Percentiles rank a stretch among this genome's conserved stretches.
phyloP scores from a whole-genome alignment of 2,797 vertebrate genomes.

The Saguinus oedipus region DNA sequence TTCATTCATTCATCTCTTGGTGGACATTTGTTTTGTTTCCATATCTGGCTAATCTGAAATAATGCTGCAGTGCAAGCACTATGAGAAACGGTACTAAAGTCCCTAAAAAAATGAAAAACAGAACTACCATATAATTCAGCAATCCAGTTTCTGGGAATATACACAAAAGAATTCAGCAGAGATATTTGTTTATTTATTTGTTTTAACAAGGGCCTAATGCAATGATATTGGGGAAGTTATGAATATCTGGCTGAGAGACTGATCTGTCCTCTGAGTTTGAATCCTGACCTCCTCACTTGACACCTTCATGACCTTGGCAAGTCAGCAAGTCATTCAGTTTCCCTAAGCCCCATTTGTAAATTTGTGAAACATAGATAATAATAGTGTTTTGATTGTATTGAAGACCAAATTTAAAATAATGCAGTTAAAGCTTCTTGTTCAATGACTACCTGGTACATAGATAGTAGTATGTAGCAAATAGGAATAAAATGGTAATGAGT shows the following conservation, averaged over 20 bases:
- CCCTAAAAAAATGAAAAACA: neutral
- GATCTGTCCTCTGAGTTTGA: neutral
- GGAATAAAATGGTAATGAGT: neutral
- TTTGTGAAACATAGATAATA: neutral
- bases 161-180: neutral
- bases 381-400: neutral
- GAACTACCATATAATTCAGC: neutral
- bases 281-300: neutral
- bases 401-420: neutral
- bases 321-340: neutral
- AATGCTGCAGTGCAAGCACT: neutral
- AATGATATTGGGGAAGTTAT: neutral
- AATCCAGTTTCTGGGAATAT: neutral
- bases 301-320: neutral
- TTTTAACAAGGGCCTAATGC: neutral
- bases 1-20: neutral
- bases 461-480: neutral
- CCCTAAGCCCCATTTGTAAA: neutral
- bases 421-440: neutral
- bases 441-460: neutral
- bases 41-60: neutral
- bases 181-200: neutral
- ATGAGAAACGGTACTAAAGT: neutral
- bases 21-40: neutral
- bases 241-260: neutral